Base-by-base conservation (phyloP, 1,140 invertebrate genomes). In the Archegozetes longisetosus region DNA sequence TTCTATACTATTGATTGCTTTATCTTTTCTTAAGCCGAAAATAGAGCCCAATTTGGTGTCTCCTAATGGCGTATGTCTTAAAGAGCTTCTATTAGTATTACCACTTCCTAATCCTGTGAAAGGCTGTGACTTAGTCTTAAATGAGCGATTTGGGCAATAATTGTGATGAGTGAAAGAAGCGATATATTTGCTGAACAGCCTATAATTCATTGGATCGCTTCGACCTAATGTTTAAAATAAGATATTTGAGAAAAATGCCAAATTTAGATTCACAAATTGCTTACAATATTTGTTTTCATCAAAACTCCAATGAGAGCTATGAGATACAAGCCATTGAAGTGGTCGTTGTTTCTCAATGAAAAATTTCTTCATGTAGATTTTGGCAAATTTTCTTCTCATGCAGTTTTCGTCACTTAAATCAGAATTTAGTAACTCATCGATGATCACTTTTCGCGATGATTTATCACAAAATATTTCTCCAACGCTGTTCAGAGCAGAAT, bases 91-190 rank as follows among this genome's bases (percentile, higher is more conserved):
- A 25, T 47, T 24, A 50, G 28, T 58, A 4, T 22, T 20, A 4
- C 20, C 20, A 25, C 57, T 53, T 17, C 57, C 57, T 9, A 58
- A 49, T 27, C 57, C 57, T 2, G 57, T 58, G 24, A 49, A 58
- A 29, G 20, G 17, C 1, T 49, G 27, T 14, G 57, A 40, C 32
- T 40, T 40, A 9, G 32, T 40, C 32, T 40, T 40, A 40, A 40
- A 40, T 40, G 32, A 9, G 17, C 32, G 32, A 40, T 9, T 40
- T 40, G 6, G 32, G 17, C 6, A 9, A 17, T 40, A 40, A 40
- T 40, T 40, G 17, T 40, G 6, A 40, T 9, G 32, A 40, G 32
- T 40, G 6, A 17, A 40, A 6, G 17, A 40, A 9, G 32, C 6
- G 17, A 40, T 40, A 40, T 17, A 40, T 40, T 17, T 40, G 6